phyloP scores from a whole-genome alignment of 2,888 invertebrate species.

The Pammene aurita region DNA sequence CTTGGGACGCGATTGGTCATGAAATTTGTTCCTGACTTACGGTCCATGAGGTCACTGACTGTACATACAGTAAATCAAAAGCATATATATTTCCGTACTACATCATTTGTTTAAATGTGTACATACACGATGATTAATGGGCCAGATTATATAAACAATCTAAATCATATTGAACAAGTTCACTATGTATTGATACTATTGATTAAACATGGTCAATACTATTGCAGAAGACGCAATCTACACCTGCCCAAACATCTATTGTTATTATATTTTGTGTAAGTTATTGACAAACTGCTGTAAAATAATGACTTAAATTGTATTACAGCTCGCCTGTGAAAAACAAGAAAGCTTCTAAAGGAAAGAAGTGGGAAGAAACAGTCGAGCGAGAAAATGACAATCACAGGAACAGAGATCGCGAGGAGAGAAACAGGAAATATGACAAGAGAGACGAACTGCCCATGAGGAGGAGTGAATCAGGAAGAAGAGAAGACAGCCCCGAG shows the following conservation, averaged over 20 bases:
- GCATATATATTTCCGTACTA: neutral
- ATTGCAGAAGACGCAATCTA: neutral
- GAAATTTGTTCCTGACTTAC: too few species aligned
- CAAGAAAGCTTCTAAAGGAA: slow-evolving; percentile 58
- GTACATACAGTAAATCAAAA: too few species aligned
- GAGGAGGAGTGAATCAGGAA: slow-evolving; percentile 53
- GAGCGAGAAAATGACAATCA: slow-evolving; percentile 68
- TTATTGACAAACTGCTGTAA: neutral
- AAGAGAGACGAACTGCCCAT: slow-evolving; percentile 59
- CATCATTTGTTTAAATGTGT: neutral
- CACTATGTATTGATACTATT: slow-evolving; percentile 1
- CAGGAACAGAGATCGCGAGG: slow-evolving; percentile 74
- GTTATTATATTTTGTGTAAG: neutral
- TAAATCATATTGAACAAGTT: neutral
- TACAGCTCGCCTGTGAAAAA: slow-evolving; percentile 73
- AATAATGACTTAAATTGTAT: slow-evolving; percentile 40
- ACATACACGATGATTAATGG: slow-evolving; percentile 19
- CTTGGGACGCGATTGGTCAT: too few species aligned
- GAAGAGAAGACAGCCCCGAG: slow-evolving; percentile 61
- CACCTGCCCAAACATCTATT: slow-evolving; percentile 16
- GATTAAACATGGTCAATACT: neutral
- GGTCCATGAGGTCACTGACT: too few species aligned
- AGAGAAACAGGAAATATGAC: slow-evolving; percentile 71
- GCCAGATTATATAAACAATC: slow-evolving; percentile 2
- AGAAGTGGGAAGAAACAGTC: slow-evolving; percentile 62